Base-by-base conservation (phyloP, 2,113 vertebrate species). In the Heliornis fulica region DNA sequence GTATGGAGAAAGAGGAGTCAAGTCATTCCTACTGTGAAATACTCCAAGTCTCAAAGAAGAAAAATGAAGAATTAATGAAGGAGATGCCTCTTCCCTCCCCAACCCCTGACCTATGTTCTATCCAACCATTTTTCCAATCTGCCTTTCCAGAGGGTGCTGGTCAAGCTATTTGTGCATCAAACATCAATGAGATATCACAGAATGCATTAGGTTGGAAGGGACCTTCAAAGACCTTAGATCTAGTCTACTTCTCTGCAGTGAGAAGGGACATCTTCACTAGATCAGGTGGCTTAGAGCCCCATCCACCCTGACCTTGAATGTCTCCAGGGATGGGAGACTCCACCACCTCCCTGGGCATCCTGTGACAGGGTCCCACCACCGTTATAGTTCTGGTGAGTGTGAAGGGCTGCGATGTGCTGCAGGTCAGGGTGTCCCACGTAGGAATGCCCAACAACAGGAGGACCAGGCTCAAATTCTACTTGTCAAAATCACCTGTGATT, bases 401-500 rank as follows among this genome's bases (percentile, higher is more conserved):
- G 28, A 84, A 61, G 61, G 36, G 31, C 31, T 32, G 8, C 1
- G 16, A 18, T 9, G 9, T 70, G 25, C 43, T 70, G 22, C 15
- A 77, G 15, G 13, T 50, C 2, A 3, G 11, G 13, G 6, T n/a
- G 59, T 12, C 45, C 48, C 78, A 61, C 45, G 36, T 10, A 65
- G 28, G 9, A 77, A 34, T 12, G 11, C 3, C 17, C 10, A 28
- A 6, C 7, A 4, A 15, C n/a, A 23, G 15, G 6, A 2, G 3
- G 13, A 41, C 36, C 31, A 40, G 5, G 14, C 48, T 28, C 16
- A 45, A 25, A 36, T 43, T 34, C 11, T 8, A 31, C 14, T 38
- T 60, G 15, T 21, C 45, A 41, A 11, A 31, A 81, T 45, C 17
- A 69, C 21, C 45, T 61, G 22, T 63, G 21, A 84, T 59, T 54